A percentile compares a stretch with the other conserved stretches of the same genome.
phyloP scores from a whole-genome alignment of 2,888 invertebrate species.

The Acanthosoma haemorrhoidale region DNA sequence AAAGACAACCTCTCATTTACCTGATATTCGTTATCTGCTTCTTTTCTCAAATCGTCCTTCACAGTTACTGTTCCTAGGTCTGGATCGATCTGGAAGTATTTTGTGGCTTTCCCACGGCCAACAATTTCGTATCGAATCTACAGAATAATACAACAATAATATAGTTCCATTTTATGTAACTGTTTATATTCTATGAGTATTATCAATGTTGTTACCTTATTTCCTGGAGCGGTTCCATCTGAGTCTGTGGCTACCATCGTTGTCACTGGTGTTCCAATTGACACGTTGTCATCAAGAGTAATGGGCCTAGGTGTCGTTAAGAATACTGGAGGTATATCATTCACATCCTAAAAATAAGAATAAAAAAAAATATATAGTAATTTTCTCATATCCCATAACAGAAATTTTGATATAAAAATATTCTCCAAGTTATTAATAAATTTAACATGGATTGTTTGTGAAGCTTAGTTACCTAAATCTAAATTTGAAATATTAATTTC shows the following conservation, averaged over 20 bases:
- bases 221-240: constrained; percentile 80
- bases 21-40: constrained; percentile 81
- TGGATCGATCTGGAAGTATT: constrained; percentile 82
- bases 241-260: constrained; percentile 74
- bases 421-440: no score
- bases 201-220: constrained; percentile 54
- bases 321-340: constrained; percentile 83
- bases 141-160: neutral
- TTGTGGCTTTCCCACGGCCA: constrained; percentile 72
- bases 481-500: no score
- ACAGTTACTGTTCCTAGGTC: constrained; percentile 75
- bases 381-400: no score
- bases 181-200: neutral
- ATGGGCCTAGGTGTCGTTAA: constrained; percentile 75
- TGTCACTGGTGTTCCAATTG: constrained; percentile 74
- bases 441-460: no score
- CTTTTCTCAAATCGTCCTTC: constrained; percentile 76
- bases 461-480: no score
- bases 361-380: no score
- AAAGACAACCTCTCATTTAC: constrained; percentile 47
- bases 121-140: constrained; percentile 65
- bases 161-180: neutral
- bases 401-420: no score
- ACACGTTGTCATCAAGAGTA: constrained; percentile 74
- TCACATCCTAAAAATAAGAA: constrained; percentile 66